A percentile compares a stretch with the other conserved stretches of the same genome.
Conservation (phyloP, 2,888 invertebrate species). For the Plagodis pulveraria region DNA sequence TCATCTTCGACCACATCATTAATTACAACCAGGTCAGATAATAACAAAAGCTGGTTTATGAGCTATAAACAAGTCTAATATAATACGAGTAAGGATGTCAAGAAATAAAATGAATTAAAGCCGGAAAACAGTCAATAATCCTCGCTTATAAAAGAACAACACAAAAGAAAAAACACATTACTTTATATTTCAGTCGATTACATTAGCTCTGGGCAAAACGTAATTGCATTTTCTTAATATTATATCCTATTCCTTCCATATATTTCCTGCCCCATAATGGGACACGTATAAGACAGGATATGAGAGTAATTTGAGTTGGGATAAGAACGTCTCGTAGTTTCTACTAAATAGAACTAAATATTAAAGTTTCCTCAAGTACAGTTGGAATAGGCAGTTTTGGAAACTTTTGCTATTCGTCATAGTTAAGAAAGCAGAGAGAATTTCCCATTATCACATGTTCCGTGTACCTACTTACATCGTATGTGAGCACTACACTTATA, state of each 20-base stretch:
- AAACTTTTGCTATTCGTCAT: constrained; percentile 27
- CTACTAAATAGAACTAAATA: constrained; percentile 30
- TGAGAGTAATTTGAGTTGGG: constrained; percentile 26
- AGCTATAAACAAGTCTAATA: too few species aligned
- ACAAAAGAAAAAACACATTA: constrained; percentile 16
- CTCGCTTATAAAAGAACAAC: neutral
- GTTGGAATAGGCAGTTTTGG: constrained; percentile 22
- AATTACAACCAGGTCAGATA: too few species aligned
- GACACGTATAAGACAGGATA: constrained; percentile 32
- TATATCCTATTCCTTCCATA: constrained; percentile 26
- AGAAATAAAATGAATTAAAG: too few species aligned
- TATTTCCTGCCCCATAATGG: constrained; percentile 27
- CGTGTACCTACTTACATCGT: too few species aligned
- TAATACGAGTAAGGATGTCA: too few species aligned
- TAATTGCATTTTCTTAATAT: constrained; percentile 30
- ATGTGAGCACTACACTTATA: too few species aligned
- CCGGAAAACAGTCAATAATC: neutral
- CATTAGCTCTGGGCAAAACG: constrained; percentile 18
- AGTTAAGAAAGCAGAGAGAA: constrained; percentile 20
- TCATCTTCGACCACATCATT: too few species aligned
- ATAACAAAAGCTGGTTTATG: too few species aligned
- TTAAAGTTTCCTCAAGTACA: constrained; percentile 21
- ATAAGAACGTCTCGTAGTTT: constrained; percentile 30
- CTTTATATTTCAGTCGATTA: constrained; percentile 26
- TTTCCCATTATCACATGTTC: constrained; percentile 6